These are phyloP conservation scores for Crenichthys baileyi DNA, from an alignment of 2,797 vertebrate species.

Conservation along the genomic window DNA sequence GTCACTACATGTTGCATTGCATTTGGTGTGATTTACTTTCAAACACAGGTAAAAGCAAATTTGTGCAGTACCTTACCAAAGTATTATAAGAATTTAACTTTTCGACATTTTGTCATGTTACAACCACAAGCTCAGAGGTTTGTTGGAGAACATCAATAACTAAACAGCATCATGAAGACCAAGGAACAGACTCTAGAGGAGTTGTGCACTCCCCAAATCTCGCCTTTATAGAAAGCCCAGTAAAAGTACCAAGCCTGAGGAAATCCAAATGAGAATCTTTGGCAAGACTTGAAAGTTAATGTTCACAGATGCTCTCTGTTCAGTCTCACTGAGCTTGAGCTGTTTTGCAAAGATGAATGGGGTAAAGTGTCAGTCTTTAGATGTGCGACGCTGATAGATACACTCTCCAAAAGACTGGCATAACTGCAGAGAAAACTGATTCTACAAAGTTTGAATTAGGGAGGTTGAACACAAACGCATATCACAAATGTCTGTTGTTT, in stretches of 20 bases:
- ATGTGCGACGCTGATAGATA: background rate
- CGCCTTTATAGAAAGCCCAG: too few species aligned
- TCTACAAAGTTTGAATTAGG: background rate
- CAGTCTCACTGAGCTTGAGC: background rate
- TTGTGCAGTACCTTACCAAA: conserved; percentile 2
- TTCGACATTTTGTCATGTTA: background rate
- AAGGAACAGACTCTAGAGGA: background rate
- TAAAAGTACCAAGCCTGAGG: too few species aligned
- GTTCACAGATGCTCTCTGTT: background rate
- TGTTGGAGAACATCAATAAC: background rate
- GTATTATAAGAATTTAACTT: background rate
- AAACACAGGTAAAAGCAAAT: conserved; percentile 51
- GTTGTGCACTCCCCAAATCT: background rate
- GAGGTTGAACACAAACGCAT: background rate
- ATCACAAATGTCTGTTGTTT: background rate
- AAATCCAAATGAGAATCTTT: too few species aligned
- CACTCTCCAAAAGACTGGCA: background rate
- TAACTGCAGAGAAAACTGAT: background rate
- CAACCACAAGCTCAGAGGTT: too few species aligned
- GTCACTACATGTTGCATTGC: conserved; percentile 33
- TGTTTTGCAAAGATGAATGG: background rate
- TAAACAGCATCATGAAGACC: background rate
- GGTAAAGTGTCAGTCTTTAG: background rate
- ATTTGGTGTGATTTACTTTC: conserved; percentile 60
- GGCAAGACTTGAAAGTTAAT: background rate